Conservation (phyloP, 2,888 invertebrate species). For the Sarcophaga variegata region DNA sequence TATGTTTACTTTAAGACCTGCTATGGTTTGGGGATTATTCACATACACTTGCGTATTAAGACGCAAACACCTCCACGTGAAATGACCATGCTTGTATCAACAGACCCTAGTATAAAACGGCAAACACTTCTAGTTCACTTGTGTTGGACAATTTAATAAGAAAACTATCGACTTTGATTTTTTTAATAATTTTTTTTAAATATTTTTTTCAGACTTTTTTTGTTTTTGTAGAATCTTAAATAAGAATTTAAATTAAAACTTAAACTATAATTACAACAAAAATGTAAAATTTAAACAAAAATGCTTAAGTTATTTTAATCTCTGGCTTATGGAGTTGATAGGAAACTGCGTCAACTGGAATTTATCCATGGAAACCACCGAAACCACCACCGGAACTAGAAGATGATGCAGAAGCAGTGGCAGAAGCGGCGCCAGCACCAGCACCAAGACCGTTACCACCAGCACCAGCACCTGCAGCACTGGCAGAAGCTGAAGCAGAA, state of each 20-base stretch:
- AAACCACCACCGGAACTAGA: not conserved
- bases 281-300: slow-evolving; percentile 23
- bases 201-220: slow-evolving; percentile 22
- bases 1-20: no score
- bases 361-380: slow-evolving; percentile 26
- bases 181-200: slow-evolving; percentile 19
- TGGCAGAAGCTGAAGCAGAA: slow-evolving; percentile 9
- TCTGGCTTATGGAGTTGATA: not conserved
- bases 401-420: slow-evolving; percentile 41
- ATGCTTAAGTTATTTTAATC: not conserved
- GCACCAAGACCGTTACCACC: slow-evolving; percentile 22
- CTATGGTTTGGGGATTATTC: no score
- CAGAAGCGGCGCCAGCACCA: slow-evolving; percentile 42
- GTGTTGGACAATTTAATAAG: not conserved
- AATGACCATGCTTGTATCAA: no score
- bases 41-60: no score
- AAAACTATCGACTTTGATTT: not conserved
- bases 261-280: slow-evolving; percentile 19
- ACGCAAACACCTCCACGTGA: no score
- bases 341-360: not conserved
- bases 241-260: slow-evolving; percentile 20
- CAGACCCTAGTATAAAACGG: no score
- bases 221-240: slow-evolving; percentile 19
- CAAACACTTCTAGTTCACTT: no score
- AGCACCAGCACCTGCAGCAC: slow-evolving; percentile 19